Evolutionary conservation across 2,113 vertebrate genomes (phyloP).

Genomic region (Strigops habroptila): DNA sequence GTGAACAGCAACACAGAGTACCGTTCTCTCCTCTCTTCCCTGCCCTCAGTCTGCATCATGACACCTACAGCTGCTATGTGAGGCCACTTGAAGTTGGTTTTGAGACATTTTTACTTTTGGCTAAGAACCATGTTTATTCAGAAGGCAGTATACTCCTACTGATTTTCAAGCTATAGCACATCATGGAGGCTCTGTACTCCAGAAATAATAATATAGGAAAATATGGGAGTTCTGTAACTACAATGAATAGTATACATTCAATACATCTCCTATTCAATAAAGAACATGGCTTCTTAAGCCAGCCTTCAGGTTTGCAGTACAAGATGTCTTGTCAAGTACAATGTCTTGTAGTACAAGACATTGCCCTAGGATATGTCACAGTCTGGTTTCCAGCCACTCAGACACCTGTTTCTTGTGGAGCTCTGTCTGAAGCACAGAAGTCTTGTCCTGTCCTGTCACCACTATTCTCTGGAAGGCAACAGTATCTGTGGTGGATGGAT

Average conservation of each 20-base stretch:
- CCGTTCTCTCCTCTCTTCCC: not conserved
- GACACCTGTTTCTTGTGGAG: not conserved
- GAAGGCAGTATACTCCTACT: not conserved
- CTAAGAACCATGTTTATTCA: not conserved
- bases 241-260: not conserved
- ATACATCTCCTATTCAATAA: not conserved
- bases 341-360: too few relatives aligned
- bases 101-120: not conserved
- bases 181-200: not conserved
- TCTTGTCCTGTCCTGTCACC: not conserved
- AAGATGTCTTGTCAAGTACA: too few relatives aligned
- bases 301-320: not conserved
- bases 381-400: not conserved
- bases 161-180: not conserved
- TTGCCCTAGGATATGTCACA: not conserved
- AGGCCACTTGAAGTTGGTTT: not conserved
- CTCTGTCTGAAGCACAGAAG: not conserved
- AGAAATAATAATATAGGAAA: not conserved
- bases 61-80: not conserved
- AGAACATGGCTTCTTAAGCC: not conserved
- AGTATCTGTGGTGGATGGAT: not conserved
- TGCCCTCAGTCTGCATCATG: rapidly evolving
- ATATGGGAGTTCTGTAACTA: not conserved
- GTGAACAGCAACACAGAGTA: not conserved
- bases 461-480: not conserved